These are phyloP conservation scores for Poecile montanus DNA, from an alignment of 2,797 vertebrate genomes.

Conservation along the genomic window DNA sequence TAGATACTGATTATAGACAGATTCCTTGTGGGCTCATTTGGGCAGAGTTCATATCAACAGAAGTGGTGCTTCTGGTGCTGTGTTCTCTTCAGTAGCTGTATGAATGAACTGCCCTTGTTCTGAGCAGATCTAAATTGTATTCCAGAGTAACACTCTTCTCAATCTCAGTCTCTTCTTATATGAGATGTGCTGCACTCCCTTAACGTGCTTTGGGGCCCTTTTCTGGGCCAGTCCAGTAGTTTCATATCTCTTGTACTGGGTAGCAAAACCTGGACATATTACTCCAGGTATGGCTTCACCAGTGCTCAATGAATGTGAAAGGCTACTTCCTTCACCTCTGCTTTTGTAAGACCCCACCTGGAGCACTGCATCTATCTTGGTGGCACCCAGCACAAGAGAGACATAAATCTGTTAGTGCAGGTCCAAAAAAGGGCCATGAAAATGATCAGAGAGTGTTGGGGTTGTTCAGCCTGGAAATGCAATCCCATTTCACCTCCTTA, in stretches of 20 bases:
- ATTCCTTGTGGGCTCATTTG: not conserved
- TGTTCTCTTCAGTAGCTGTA: not conserved
- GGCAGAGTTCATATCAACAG: not conserved
- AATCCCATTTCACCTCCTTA: not conserved
- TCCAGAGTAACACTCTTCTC: not conserved
- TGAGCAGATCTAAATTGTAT: not conserved
- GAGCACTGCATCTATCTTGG: not conserved
- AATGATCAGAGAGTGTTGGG: not conserved
- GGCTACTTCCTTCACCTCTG: not conserved
- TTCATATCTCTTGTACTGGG: not conserved
- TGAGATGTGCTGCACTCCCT: not conserved
- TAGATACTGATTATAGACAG: not conserved
- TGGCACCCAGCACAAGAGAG: not conserved
- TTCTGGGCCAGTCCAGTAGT: not conserved
- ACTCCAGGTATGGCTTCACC: not conserved
- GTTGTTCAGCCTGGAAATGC: not conserved
- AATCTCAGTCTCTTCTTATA: not conserved
- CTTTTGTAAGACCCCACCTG: not conserved
- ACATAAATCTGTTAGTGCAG: not conserved
- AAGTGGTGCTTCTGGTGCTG: not conserved
- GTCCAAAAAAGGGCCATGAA: not conserved
- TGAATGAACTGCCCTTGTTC: not conserved
- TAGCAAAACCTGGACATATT: not conserved
- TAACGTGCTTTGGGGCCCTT: not conserved
- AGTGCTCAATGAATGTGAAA: not conserved